phyloP scores from a whole-genome alignment of 2,113 vertebrate species.

The Hyperopisus bebe region DNA sequence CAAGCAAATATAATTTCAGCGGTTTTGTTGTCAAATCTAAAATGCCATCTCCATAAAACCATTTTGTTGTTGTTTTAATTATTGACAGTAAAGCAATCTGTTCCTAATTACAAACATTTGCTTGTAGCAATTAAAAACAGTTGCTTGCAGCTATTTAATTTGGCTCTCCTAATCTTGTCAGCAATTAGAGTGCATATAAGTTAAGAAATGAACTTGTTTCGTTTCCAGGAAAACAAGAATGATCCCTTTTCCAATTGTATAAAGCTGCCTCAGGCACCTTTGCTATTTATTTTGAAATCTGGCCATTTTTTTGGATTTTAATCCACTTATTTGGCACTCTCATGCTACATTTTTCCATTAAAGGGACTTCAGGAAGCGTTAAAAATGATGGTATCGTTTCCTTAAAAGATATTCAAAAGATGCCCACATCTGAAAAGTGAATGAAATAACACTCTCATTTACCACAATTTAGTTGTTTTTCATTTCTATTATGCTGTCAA shows the following conservation, averaged over 20 bases:
- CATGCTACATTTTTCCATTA: slow-evolving; percentile 23
- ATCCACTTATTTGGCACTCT: slow-evolving; percentile 55
- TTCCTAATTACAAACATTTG: slow-evolving; percentile 82
- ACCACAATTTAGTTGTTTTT: slow-evolving; percentile 1
- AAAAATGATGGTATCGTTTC: not conserved
- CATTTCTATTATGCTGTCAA: not conserved
- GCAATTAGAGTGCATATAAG: slow-evolving; percentile 75
- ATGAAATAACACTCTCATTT: not conserved
- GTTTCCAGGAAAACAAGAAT: slow-evolving; percentile 64
- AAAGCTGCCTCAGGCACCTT: slow-evolving; percentile 54
- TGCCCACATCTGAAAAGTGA: not conserved
- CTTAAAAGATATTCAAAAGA: not conserved
- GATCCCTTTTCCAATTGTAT: slow-evolving; percentile 60
- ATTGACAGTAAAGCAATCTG: slow-evolving; percentile 75
- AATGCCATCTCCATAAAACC: slow-evolving; percentile 60
- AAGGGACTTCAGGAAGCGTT: not conserved
- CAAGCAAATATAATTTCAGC: slow-evolving; percentile 38
- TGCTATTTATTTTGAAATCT: slow-evolving; percentile 32
- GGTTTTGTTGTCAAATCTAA: slow-evolving; percentile 59
- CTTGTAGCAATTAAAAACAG: slow-evolving; percentile 76
- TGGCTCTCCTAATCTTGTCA: slow-evolving; percentile 71
- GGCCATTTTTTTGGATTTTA: slow-evolving; percentile 51
- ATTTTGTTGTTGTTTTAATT: slow-evolving; percentile 74
- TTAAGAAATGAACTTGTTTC: slow-evolving; percentile 58
- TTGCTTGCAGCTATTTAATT: slow-evolving; percentile 72